Base-by-base conservation (phyloP, 2,113 vertebrate genomes). In the Triplophysa siluroides region DNA sequence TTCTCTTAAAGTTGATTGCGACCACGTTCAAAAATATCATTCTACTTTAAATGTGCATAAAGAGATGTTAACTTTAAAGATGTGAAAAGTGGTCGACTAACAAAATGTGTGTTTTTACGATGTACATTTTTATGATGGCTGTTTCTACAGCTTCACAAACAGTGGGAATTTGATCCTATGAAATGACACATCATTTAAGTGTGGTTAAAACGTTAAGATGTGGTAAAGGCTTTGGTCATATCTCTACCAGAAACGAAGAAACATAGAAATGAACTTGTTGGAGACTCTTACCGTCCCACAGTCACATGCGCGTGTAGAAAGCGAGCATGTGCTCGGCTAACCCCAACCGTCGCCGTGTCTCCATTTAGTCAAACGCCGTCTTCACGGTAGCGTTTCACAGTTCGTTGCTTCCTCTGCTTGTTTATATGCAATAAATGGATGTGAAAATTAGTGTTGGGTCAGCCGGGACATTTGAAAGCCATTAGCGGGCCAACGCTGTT, bases 361-460 rank as follows among this genome's bases (percentile, higher is more conserved):
- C 33, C 72, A 73, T 62, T 58, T 78, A 41, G 81, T 74, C 70
- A 81, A 76, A 70, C 4, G 62, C 50, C 79, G 62, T 78, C 66
- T 66, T 80, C 79, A 67, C 76, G 65, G 76, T 65, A 73, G 1
- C 78, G 79, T 87, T 75, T 90, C 58, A 29, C 33, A 74, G 86
- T 87, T 85, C 21, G 26, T 83, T 85, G 83, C 67, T 23, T 84
- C 38, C 21, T 79, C 66, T 41, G 73, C 76, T 83, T 87, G 86
- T 90, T 91, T 86, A 86, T 84, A 85, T 86, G 82, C 83, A 84
- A 86, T 86, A 87, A 84, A 87, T 80, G 82, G 81, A 89, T 90
- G 87, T 85, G 84, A 89, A 89, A 91, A 89, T 89, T 83, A 81
- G 77, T 78, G 78, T 87, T 84, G 85, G 86, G 88, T 86, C 83